Evolutionary conservation across 1,140 invertebrate genomes (phyloP), one percentile per base, ranked within the genome.

Genomic region (Pteromalus puparum): DNA sequence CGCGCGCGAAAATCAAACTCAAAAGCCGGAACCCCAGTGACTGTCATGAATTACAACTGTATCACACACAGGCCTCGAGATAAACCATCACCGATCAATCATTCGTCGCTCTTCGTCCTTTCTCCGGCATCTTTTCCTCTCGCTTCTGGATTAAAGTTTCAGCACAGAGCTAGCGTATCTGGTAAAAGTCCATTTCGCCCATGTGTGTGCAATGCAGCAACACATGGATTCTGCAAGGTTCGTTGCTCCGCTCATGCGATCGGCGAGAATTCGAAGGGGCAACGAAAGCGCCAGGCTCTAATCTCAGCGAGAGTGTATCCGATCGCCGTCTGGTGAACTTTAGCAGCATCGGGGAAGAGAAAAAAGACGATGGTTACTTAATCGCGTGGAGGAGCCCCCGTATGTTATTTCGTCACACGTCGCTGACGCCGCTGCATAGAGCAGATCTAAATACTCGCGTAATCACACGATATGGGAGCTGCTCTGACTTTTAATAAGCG

Each of bases 401-500:
- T 67, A 3, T 48, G 42, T 15, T 82, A 61, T 75, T 82, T 82
- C 72, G 26, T 67, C 53, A 82, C 9, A 48, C 46, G 10, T 12
- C 67, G 67, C 34, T 34, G 34, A 42, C 38, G 38, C 7, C 38
- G 38, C 38, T 7, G 38, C 38, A 42, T 28, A n/a, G 26, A 13
- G 18, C 13, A n/a, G 65, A 10, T n/a, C n/a, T 24, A 34, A 72
- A 38, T 18, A n/a, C 79, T 68, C 48, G 34, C 34, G 73, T 76
- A 82, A 82, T 76, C 30, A 26, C 46, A 30, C 48, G 38, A n/a
- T 73, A 15, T n/a, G 61, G 13, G 81, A 6, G 42, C 30, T 10
- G 2, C 15, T 18, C 46, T 30, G 46, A 42, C 72, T 74, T 76
- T 82, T 75, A 82, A 82, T 82, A 82, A 82, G 74, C 73, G 81